These are phyloP conservation scores for Microctonus hyperodae DNA, from an alignment of 2,888 invertebrate species.

Conservation along the genomic window DNA sequence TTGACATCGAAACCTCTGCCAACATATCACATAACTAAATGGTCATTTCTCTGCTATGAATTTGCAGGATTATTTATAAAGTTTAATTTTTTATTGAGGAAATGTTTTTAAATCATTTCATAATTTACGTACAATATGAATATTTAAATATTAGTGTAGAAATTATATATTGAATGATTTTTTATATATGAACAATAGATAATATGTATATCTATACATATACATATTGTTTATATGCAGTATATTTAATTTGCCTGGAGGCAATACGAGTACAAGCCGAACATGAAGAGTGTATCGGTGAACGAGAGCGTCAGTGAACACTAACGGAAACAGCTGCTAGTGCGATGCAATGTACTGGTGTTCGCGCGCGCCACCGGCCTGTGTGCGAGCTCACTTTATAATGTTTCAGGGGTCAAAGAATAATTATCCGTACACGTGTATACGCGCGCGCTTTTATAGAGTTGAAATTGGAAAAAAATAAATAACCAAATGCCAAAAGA, in stretches of 20 bases:
- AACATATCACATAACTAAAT: neutral
- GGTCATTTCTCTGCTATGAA: no score
- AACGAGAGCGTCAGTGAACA: slow-evolving; percentile 7
- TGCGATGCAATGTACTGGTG: neutral
- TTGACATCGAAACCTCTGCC: slow-evolving; percentile 1
- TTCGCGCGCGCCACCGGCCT: slow-evolving; percentile 12
- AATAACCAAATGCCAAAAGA: slow-evolving; percentile 21
- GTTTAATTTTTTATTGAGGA: no score
- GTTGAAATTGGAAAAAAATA: neutral
- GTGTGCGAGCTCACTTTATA: neutral
- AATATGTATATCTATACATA: neutral
- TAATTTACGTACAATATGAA: no score
- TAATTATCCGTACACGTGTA: slow-evolving; percentile 18
- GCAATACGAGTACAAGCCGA: slow-evolving; percentile 3
- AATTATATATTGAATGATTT: neutral
- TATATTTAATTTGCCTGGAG: slow-evolving; percentile 3
- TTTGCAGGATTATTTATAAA: no score
- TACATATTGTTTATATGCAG: neutral
- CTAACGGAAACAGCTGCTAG: slow-evolving; percentile 24
- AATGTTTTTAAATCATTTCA: no score
- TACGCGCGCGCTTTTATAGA: slow-evolving; percentile 9
- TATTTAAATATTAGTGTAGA: no score
- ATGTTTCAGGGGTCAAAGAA: slow-evolving; percentile 26
- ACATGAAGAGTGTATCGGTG: slow-evolving; percentile 14
- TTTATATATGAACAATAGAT: neutral